Evolutionary conservation across 2,888 invertebrate genomes (phyloP), one percentile per base, ranked within the genome.

Genomic region (Sphaerophoria rueppellii): DNA sequence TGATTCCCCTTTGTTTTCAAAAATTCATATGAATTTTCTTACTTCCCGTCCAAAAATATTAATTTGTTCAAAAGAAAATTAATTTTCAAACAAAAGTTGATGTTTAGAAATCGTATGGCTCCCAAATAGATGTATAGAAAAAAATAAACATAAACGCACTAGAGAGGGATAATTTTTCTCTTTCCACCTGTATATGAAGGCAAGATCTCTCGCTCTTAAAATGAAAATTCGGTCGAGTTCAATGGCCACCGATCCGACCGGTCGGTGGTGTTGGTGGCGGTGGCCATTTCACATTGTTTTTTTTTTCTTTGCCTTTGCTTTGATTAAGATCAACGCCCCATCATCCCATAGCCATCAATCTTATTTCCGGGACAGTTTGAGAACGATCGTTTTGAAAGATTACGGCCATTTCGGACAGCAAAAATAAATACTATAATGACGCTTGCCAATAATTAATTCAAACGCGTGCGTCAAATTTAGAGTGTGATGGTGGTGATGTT

Each of bases 331-430:
- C 52, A 43, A 71, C 60, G 67, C 35, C 65, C 61, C 58, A 57
- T 16, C 67, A n/a, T 37, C 52, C 63, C 58, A 50, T 6, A 55
- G 14, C 3, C 76, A 81, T 85, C 71, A 79, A 48, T 80, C 81
- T 65, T 48, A 55, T 85, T 85, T 85, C 85, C 85, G 72, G 79
- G 69, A 85, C 73, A 73, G 81, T 85, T 77, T 85, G 61, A 67
- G 80, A 80, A 34, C 46, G 46, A 57, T 24, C 57, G 54, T 80
- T 77, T 81, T 65, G 55, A 70, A 80, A 80, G 55, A 58, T 16
- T 46, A 6, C 16, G 32, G 32, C 12, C 34, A 11, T n/a, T 54
- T 69, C 11, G 43, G 9, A 55, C 57, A 6, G 52, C 65, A 67
- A 67, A 65, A 65, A 67, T 7, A 37, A 50, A 16, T 14, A 32